phyloP scores from a whole-genome alignment of 2,113 vertebrate genomes.

The Sturnus vulgaris region DNA sequence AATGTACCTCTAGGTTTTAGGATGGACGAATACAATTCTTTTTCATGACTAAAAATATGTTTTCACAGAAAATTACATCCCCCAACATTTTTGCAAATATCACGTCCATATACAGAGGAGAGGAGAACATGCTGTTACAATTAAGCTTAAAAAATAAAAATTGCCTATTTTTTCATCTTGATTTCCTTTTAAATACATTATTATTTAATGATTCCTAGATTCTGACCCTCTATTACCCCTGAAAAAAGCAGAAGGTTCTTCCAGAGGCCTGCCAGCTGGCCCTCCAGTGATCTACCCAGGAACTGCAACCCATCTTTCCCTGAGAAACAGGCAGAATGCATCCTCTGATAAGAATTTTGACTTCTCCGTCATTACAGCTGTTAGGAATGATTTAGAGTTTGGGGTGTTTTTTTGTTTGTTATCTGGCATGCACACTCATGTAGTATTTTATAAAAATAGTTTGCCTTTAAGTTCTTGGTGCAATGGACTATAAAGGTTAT shows the following conservation, averaged over 20 bases:
- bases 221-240: neutral
- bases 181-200: neutral
- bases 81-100: neutral
- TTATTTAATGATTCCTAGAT: neutral
- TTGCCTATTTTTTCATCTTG: neutral
- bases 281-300: neutral
- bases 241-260: neutral
- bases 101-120: accelerated
- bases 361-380: neutral
- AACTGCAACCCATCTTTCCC: neutral
- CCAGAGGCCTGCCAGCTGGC: neutral
- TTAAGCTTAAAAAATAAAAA: neutral
- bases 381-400: neutral
- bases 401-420: neutral
- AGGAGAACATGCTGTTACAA: neutral
- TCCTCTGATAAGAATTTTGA: neutral
- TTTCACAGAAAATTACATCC: neutral
- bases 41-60: neutral
- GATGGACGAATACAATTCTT: neutral
- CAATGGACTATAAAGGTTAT: neutral
- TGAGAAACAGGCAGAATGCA: neutral
- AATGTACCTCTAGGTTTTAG: neutral
- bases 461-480: neutral
- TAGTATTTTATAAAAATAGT: neutral
- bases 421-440: neutral